A percentile compares a stretch with the other conserved stretches of the same genome.
Evolutionary conservation across 2,888 invertebrate species (phyloP).

Genomic region (Drosophila lacicola): DNA sequence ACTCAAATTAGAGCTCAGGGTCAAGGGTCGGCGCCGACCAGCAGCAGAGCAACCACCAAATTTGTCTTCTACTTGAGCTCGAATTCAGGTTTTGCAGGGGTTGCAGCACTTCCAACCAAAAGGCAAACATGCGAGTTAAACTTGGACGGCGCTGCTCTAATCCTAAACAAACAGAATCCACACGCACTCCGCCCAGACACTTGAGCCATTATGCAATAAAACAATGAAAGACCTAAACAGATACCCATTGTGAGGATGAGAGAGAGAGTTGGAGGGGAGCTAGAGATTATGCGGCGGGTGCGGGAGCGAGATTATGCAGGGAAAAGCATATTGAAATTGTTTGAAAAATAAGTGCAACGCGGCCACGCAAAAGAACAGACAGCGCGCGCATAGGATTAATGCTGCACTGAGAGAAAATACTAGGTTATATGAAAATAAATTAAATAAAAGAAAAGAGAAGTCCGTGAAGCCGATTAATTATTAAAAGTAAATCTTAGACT

Average conservation of each 20-base stretch:
- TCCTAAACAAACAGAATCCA: constrained; percentile 68
- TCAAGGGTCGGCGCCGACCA: constrained; percentile 71
- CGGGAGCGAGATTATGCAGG: constrained; percentile 53
- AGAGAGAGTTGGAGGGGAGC: neutral
- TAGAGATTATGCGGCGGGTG: constrained; percentile 50
- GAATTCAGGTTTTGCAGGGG: constrained; percentile 31
- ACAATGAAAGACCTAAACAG: constrained; percentile 51
- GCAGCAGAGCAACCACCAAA: constrained; percentile 28
- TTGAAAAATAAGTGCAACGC: constrained; percentile 76
- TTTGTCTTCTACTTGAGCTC: constrained; percentile 11
- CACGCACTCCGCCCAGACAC: constrained; percentile 51
- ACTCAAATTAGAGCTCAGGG: constrained; percentile 81
- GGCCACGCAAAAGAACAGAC: constrained; percentile 28
- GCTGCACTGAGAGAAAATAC: constrained; percentile 25
- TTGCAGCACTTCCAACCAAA: constrained; percentile 31
- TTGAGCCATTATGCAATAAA: constrained; percentile 77
- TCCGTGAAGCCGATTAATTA: no score
- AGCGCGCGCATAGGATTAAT: constrained; percentile 59
- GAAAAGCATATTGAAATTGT: constrained; percentile 78
- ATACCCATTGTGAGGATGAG: neutral
- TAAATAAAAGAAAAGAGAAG: no score
- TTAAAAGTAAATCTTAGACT: neutral
- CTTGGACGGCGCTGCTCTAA: constrained; percentile 54
- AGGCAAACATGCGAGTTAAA: constrained; percentile 61
- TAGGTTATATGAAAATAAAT: neutral